phyloP scores from a whole-genome alignment of 2,888 invertebrate genomes.

The Apoderus coryli region DNA sequence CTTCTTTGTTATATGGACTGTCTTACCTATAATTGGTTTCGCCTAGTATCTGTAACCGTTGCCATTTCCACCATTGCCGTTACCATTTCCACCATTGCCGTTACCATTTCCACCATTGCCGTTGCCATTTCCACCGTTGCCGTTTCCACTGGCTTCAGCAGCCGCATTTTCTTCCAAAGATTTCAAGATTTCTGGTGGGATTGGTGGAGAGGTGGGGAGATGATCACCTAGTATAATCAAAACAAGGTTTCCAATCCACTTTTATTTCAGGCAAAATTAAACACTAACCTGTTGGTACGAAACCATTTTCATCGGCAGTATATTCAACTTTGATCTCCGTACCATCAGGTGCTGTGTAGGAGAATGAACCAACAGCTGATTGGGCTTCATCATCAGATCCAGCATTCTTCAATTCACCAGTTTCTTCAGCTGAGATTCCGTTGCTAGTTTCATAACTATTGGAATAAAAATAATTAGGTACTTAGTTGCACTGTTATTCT shows the following conservation, averaged over 20 bases:
- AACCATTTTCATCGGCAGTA: constrained; percentile 51
- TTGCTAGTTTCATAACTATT: constrained; percentile 46
- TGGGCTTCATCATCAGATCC: constrained; percentile 43
- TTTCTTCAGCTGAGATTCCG: constrained; percentile 46
- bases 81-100: constrained; percentile 17
- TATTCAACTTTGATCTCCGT: constrained; percentile 43
- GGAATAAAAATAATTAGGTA: no score
- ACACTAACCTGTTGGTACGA: constrained; percentile 42
- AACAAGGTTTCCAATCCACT: no score
- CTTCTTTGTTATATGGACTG: no score
- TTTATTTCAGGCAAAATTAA: no score
- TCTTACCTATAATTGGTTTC: not conserved
- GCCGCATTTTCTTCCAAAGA: constrained; percentile 39
- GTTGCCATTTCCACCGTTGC: constrained; percentile 20
- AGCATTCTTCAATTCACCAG: constrained; percentile 44
- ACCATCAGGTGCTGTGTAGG: constrained; percentile 52
- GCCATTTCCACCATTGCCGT: constrained; percentile 15
- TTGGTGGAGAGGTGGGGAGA: constrained; percentile 48
- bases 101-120: constrained; percentile 19
- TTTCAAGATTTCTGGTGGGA: constrained; percentile 47
- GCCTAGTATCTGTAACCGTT: constrained; percentile 18
- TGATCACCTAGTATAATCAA: constrained; percentile 36
- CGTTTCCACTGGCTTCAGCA: constrained; percentile 29
- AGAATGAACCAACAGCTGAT: constrained; percentile 41
- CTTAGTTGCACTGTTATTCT: no score